A percentile compares a stretch with the other conserved stretches of the same genome.
Conservation (phyloP, 1,140 invertebrate species). For the Zaprionus nigranus region DNA sequence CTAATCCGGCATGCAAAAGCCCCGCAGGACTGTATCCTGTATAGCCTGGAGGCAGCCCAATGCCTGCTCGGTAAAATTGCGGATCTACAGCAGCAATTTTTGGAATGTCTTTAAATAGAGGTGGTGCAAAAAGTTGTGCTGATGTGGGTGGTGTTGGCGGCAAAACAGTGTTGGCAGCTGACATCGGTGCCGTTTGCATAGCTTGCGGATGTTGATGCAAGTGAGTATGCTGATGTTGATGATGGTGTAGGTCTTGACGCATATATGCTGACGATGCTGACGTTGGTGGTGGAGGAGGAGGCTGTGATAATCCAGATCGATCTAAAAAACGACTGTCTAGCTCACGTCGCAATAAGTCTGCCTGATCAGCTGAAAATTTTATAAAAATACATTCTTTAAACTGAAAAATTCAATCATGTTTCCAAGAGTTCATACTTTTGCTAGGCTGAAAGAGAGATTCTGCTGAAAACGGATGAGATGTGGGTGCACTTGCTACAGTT, state of each 20-base stretch:
- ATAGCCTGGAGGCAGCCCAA: slow-evolving; percentile 90
- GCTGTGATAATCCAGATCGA: slow-evolving; percentile 78
- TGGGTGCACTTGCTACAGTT: slow-evolving; percentile 85
- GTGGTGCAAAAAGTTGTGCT: slow-evolving; percentile 85
- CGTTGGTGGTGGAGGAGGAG: slow-evolving; percentile 71
- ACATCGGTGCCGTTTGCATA: slow-evolving; percentile 88
- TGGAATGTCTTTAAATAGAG: slow-evolving; percentile 93
- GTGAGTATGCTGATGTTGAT: slow-evolving; percentile 96
- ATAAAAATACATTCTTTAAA: neutral
- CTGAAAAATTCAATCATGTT: neutral
- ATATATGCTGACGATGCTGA: slow-evolving; percentile 87
- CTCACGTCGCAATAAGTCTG: slow-evolving; percentile 95
- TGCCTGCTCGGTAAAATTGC: slow-evolving; percentile 90
- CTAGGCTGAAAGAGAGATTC: slow-evolving; percentile 94
- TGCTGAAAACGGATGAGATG: slow-evolving; percentile 91
- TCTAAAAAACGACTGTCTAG: slow-evolving; percentile 95
- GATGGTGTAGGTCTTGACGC: slow-evolving; percentile 94
- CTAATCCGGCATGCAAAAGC: slow-evolving; percentile 90
- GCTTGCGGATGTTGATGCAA: slow-evolving; percentile 93
- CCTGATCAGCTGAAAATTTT: slow-evolving; percentile 86
- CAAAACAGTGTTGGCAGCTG: slow-evolving; percentile 89
- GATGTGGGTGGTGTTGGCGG: slow-evolving; percentile 76
- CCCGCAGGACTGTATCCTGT: slow-evolving; percentile 90
- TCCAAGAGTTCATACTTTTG: slow-evolving; percentile 85
- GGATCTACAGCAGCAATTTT: slow-evolving; percentile 92